Evolutionary conservation across 2,888 invertebrate genomes (phyloP).

Genomic region (Oxytorus armatus): DNA sequence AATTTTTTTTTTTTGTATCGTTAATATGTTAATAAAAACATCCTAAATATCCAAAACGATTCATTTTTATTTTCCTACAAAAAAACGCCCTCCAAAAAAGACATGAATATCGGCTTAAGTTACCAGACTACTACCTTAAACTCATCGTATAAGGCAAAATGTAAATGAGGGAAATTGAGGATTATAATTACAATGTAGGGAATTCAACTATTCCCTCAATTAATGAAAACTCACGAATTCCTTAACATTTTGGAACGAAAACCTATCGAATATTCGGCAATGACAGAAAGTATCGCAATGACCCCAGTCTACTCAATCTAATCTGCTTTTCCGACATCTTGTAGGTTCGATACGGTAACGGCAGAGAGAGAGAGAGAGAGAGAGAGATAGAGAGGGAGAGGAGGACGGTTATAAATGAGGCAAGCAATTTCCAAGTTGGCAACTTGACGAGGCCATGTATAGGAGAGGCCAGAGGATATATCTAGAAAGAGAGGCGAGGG

Average conservation of each 20-base stretch:
- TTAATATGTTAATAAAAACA: too few species aligned
- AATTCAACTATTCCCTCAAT: too few species aligned
- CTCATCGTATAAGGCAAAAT: neutral
- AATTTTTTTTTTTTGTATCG: too few species aligned
- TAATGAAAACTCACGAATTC: too few species aligned
- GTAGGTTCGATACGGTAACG: constrained; percentile 17
- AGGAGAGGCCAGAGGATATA: constrained; percentile 51
- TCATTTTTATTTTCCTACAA: too few species aligned
- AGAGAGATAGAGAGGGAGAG: constrained; percentile 33
- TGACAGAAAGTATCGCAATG: neutral
- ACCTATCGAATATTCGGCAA: neutral
- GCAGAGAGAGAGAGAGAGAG: constrained; percentile 28
- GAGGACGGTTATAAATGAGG: constrained; percentile 79
- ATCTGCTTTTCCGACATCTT: neutral
- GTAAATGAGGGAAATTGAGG: too few species aligned
- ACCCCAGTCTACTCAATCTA: neutral
- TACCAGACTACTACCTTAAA: too few species aligned
- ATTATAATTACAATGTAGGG: too few species aligned
- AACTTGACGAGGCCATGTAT: constrained; percentile 76
- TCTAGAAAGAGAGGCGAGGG: constrained; percentile 37
- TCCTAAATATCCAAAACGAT: too few species aligned
- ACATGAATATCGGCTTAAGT: too few species aligned
- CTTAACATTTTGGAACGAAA: neutral
- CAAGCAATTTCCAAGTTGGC: constrained; percentile 82
- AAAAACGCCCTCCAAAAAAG: too few species aligned